A percentile compares a stretch with the other conserved stretches of the same genome.
Conservation (phyloP, 2,888 invertebrate genomes). For the Nomada lathburiana region DNA sequence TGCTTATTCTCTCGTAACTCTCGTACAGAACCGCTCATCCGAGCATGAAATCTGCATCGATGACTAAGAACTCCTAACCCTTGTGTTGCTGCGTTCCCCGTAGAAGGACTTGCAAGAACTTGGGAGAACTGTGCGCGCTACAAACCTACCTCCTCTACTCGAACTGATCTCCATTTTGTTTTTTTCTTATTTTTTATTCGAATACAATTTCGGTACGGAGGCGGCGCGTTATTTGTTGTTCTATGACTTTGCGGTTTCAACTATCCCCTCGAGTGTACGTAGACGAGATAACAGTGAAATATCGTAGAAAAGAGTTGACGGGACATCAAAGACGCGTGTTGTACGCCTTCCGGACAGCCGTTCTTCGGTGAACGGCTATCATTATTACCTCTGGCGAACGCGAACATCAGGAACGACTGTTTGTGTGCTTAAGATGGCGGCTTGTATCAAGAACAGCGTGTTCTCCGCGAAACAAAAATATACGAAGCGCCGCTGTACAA, state of each 20-base stretch:
- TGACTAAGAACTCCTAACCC: slow-evolving; percentile 44
- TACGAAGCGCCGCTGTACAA: slow-evolving; percentile 73
- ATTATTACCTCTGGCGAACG: slow-evolving; percentile 47
- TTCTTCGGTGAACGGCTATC: slow-evolving; percentile 54
- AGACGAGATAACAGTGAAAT: neutral
- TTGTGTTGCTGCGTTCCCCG: neutral
- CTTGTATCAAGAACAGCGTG: slow-evolving; percentile 75
- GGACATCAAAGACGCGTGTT: slow-evolving; percentile 46
- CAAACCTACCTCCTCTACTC: too few species aligned
- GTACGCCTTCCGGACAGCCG: slow-evolving; percentile 39
- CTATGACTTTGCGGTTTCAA: too few species aligned
- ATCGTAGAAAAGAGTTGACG: neutral
- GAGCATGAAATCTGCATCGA: slow-evolving; percentile 61
- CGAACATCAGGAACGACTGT: slow-evolving; percentile 54
- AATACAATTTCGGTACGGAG: too few species aligned
- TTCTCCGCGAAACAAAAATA: slow-evolving; percentile 76
- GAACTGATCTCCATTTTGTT: too few species aligned
- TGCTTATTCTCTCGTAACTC: slow-evolving; percentile 43
- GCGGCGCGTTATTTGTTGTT: too few species aligned
- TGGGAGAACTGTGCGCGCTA: too few species aligned
- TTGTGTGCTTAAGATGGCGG: slow-evolving; percentile 73
- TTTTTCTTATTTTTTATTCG: too few species aligned
- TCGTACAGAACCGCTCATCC: slow-evolving; percentile 52
- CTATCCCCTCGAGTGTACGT: neutral
- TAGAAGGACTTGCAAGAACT: too few species aligned